Evolutionary conservation across 2,888 invertebrate genomes (phyloP).

Genomic region (Cyclophora punctaria): DNA sequence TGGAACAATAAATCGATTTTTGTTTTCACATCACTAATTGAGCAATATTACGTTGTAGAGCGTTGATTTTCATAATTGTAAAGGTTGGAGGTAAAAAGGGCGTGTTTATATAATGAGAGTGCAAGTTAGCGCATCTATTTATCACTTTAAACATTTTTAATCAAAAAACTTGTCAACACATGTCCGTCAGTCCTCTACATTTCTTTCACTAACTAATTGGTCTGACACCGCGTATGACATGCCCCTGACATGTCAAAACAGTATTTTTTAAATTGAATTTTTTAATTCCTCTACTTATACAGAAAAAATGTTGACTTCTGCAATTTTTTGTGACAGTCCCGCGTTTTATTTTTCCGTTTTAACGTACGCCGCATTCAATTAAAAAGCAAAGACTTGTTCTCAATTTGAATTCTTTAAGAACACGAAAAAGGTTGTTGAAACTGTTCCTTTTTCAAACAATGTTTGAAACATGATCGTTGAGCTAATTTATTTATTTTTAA

Average conservation of each 20-base stretch:
- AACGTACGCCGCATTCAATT: no score
- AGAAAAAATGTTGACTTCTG: conserved; percentile 3
- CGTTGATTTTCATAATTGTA: conserved; percentile 2
- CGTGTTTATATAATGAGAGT: no score
- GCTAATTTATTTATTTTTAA: conserved; percentile 70
- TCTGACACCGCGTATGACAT: conserved; percentile 46
- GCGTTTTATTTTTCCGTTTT: background rate
- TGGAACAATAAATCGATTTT: no score
- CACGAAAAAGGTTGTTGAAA: conserved; percentile 10
- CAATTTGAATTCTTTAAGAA: background rate
- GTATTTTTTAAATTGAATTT: conserved; percentile 51
- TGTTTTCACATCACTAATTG: no score
- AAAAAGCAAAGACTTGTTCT: no score
- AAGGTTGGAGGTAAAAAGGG: conserved; percentile 2
- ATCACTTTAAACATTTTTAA: conserved; percentile 38
- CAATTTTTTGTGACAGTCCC: background rate
- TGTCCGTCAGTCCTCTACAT: conserved; percentile 55
- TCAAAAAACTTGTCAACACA: conserved; percentile 49
- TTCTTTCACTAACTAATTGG: conserved; percentile 70
- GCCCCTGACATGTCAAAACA: conserved; percentile 36
- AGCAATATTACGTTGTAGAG: no score
- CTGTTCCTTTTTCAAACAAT: conserved; percentile 4
- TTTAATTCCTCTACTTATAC: conserved; percentile 11
- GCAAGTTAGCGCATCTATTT: conserved; percentile 24
- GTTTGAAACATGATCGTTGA: conserved; percentile 48